Evolutionary conservation across 2,113 vertebrate genomes (phyloP).

Genomic region (Naja naja): DNA sequence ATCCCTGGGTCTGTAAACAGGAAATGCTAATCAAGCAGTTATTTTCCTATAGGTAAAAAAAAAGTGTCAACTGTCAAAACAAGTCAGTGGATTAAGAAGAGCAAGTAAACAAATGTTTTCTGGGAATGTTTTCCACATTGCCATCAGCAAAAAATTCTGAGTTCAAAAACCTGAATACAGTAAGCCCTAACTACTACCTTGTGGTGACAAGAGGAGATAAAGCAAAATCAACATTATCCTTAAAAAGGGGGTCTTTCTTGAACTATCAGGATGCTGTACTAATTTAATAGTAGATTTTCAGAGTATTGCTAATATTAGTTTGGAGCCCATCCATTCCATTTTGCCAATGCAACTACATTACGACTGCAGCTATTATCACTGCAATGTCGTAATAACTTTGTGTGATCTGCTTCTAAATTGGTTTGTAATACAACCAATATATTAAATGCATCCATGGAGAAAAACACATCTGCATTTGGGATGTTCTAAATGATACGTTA

Average conservation of each 20-base stretch:
- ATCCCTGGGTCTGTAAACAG: not conserved
- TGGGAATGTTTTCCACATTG: constrained; percentile 39
- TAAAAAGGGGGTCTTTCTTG: not conserved
- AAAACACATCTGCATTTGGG: not conserved
- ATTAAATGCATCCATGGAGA: not conserved
- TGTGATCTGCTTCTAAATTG: not conserved
- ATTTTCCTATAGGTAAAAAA: constrained; percentile 19
- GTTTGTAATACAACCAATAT: constrained; percentile 13
- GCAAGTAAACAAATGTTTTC: constrained; percentile 46
- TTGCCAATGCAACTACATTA: not conserved
- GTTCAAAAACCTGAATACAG: not conserved
- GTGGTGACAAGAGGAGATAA: not conserved
- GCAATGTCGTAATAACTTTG: not conserved
- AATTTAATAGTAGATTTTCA: not conserved
- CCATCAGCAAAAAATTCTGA: constrained; percentile 33
- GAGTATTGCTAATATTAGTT: not conserved
- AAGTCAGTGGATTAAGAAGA: constrained; percentile 41
- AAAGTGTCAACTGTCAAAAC: constrained; percentile 41
- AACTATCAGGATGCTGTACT: not conserved
- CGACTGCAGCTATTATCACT: not conserved
- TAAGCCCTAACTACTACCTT: no score
- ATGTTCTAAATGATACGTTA: not conserved
- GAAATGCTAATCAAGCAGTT: constrained; percentile 28
- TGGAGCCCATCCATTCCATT: not conserved
- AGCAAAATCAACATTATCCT: constrained; percentile 22